phyloP scores from a whole-genome alignment of 1,140 invertebrate genomes.

The Procambarus virginalis region DNA sequence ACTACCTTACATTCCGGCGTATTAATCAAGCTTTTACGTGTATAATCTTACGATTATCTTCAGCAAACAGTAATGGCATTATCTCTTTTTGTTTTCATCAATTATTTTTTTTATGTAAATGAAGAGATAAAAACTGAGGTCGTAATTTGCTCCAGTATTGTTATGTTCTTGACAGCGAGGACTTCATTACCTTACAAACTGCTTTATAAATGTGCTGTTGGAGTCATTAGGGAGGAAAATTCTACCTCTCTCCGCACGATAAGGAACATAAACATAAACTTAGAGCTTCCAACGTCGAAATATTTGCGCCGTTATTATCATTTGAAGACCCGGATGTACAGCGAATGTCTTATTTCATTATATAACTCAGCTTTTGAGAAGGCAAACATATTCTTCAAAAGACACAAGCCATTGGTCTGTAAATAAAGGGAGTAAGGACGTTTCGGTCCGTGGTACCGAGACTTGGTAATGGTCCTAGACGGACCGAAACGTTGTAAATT shows the following conservation, averaged over 20 bases:
- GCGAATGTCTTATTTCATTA: background rate
- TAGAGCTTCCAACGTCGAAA: constrained; percentile 2
- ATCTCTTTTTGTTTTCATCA: background rate
- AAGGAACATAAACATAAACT: constrained; percentile 8
- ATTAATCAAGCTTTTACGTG: background rate
- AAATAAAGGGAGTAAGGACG: too few species aligned
- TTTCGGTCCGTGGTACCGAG: too few species aligned
- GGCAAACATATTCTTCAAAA: too few species aligned
- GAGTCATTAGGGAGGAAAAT: background rate
- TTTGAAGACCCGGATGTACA: background rate
- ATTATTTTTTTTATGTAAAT: constrained; percentile 3
- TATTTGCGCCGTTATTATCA: background rate
- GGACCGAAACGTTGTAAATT: too few species aligned
- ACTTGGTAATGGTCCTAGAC: too few species aligned
- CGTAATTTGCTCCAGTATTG: background rate
- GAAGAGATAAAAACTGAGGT: background rate
- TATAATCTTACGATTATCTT: too few species aligned
- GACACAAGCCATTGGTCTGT: too few species aligned
- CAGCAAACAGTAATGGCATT: too few species aligned
- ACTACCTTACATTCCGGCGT: too few species aligned
- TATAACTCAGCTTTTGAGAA: too few species aligned
- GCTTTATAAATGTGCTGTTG: constrained; percentile 5
- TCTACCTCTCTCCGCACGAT: background rate
- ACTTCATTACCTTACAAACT: constrained; percentile 11
- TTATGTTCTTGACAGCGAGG: background rate